These are phyloP conservation scores for Euura lappo DNA, from an alignment of 1,140 invertebrate species.

Conservation along the genomic window DNA sequence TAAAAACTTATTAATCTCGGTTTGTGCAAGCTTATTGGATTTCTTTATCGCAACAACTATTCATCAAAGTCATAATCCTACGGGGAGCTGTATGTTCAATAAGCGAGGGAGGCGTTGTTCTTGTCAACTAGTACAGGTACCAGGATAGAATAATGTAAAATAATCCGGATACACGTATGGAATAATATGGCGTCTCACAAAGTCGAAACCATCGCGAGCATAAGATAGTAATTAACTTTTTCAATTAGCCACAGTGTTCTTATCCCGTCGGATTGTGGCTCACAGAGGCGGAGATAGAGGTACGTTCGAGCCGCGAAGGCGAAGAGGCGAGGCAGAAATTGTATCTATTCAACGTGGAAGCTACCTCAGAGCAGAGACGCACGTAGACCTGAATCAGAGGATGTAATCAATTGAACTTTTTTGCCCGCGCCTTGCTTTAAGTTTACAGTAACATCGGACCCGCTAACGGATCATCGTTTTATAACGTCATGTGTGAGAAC, in stretches of 20 bases:
- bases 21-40: too few relatives aligned
- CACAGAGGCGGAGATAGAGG: slow-evolving; percentile 16
- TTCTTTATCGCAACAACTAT: not conserved
- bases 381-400: slow-evolving; percentile 19
- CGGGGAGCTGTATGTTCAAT: not conserved
- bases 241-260: slow-evolving; percentile 26
- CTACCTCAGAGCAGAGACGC: not conserved
- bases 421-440: slow-evolving; percentile 31
- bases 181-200: not conserved
- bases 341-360: not conserved
- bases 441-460: slow-evolving; percentile 36
- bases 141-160: not conserved
- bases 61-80: not conserved
- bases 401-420: slow-evolving; percentile 45
- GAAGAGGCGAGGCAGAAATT: not conserved
- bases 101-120: too few relatives aligned
- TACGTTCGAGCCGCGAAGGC: too few relatives aligned
- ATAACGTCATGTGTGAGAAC: slow-evolving; percentile 27
- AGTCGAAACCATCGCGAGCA: not conserved
- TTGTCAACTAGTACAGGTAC: too few relatives aligned
- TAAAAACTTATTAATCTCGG: too few relatives aligned
- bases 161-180: not conserved
- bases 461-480: slow-evolving; percentile 41
- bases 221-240: slow-evolving; percentile 42
- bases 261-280: slow-evolving; percentile 7